These are phyloP conservation scores for Dallia pectoralis DNA, from an alignment of 2,797 vertebrate genomes.

Conservation along the genomic window DNA sequence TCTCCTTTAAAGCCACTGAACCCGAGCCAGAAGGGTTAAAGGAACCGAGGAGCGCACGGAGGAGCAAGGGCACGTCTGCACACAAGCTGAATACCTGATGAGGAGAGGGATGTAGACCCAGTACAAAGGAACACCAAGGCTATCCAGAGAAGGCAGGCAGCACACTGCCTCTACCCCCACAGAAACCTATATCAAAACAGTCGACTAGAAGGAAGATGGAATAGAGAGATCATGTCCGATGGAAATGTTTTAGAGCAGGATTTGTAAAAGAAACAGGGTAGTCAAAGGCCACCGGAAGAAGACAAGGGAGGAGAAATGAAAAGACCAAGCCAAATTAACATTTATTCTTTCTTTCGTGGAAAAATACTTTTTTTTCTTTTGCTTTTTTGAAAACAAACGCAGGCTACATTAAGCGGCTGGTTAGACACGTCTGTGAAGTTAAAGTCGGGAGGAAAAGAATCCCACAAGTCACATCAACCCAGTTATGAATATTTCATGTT, in stretches of 20 bases:
- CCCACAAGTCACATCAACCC: slow-evolving; percentile 28
- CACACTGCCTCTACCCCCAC: slow-evolving; percentile 3
- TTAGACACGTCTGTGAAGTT: slow-evolving; percentile 32
- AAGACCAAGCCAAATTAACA: slow-evolving; percentile 34
- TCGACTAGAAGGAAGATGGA: slow-evolving; percentile 13
- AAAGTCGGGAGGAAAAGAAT: slow-evolving; percentile 33
- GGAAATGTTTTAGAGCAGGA: slow-evolving; percentile 28
- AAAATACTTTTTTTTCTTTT: slow-evolving; percentile 27
- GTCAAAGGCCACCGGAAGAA: not conserved
- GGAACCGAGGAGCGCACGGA: slow-evolving; percentile 39
- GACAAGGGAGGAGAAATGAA: slow-evolving; percentile 17
- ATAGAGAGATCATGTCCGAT: slow-evolving; percentile 27
- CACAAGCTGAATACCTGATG: slow-evolving; percentile 62
- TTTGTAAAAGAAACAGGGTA: slow-evolving; percentile 17
- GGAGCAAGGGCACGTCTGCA: slow-evolving; percentile 51
- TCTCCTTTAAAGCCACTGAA: slow-evolving; percentile 68
- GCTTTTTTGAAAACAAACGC: slow-evolving; percentile 38
- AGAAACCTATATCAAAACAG: slow-evolving; percentile 30
- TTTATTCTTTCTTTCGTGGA: slow-evolving; percentile 29
- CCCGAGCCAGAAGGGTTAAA: slow-evolving; percentile 72
- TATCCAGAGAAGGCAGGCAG: slow-evolving; percentile 34
- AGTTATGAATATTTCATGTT: slow-evolving; percentile 30
- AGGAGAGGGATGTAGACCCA: slow-evolving; percentile 36
- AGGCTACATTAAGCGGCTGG: slow-evolving; percentile 21
- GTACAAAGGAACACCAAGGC: slow-evolving; percentile 48